Percentiles rank a stretch among this genome's conserved stretches.
Conservation (phyloP, 2,888 invertebrate genomes). For the Brenthis daphne region DNA sequence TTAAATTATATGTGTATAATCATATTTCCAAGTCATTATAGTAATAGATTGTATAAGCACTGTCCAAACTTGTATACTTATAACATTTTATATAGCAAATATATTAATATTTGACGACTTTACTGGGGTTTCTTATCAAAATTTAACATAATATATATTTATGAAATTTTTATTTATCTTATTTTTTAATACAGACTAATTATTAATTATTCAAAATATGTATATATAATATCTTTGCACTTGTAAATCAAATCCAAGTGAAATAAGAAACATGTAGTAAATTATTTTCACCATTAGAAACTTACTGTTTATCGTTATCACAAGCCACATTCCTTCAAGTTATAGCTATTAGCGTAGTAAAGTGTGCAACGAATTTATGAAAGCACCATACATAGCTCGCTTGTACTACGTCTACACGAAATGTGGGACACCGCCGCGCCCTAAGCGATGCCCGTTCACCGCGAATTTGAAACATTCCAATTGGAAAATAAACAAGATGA, state of each 20-base stretch:
- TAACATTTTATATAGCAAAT: too few relatives aligned
- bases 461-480: slow-evolving; percentile 30
- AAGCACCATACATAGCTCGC: slow-evolving; percentile 7
- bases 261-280: neutral
- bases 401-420: slow-evolving; percentile 36
- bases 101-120: too few relatives aligned
- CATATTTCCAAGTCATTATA: too few relatives aligned
- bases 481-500: slow-evolving; percentile 29
- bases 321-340: slow-evolving; percentile 6
- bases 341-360: slow-evolving; percentile 3
- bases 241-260: neutral
- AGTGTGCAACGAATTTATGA: slow-evolving; percentile 14
- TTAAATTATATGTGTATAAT: too few relatives aligned
- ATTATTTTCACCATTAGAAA: slow-evolving; percentile 2
- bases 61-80: too few relatives aligned
- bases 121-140: too few relatives aligned
- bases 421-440: slow-evolving; percentile 76
- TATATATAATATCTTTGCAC: too few relatives aligned
- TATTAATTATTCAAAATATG: neutral
- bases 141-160: too few relatives aligned
- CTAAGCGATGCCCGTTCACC: slow-evolving; percentile 26
- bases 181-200: too few relatives aligned
- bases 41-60: too few relatives aligned
- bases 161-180: too few relatives aligned
- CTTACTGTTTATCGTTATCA: slow-evolving; percentile 11